A percentile compares a stretch with the other conserved stretches of the same genome.
Evolutionary conservation across 2,797 vertebrate genomes (phyloP).

Genomic region (Furcifer pardalis): DNA sequence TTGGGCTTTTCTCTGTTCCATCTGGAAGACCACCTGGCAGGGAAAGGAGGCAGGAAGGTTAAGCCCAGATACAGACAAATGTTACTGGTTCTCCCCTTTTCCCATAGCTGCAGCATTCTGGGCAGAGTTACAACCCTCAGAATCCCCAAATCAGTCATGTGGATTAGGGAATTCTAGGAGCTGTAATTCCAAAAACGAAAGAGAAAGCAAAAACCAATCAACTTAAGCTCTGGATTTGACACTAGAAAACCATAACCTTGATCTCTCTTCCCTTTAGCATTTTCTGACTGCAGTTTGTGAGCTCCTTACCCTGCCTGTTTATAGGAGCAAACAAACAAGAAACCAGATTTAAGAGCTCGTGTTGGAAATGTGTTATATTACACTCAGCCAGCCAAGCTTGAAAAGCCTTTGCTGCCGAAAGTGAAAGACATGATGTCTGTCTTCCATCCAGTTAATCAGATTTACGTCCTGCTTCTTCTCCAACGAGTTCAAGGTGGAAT

Average conservation of each 20-base stretch:
- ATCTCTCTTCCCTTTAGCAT: neutral
- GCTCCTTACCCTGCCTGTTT: neutral
- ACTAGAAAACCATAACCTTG: too few species aligned
- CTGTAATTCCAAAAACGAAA: neutral
- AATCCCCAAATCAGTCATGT: too few species aligned
- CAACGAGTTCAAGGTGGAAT: too few species aligned
- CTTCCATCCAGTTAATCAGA: too few species aligned
- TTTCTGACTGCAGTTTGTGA: neutral
- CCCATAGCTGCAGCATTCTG: too few species aligned
- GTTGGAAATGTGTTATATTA: neutral
- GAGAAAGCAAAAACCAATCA: too few species aligned
- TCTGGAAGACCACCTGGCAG: slow-evolving; percentile 85
- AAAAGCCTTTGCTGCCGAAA: neutral
- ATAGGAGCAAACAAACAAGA: neutral
- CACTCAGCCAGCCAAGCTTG: neutral
- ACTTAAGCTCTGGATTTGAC: neutral
- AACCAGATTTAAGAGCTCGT: neutral
- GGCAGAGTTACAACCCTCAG: neutral
- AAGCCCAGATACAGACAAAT: neutral
- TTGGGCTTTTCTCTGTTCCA: slow-evolving; percentile 87
- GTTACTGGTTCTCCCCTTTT: too few species aligned
- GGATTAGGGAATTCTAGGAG: neutral
- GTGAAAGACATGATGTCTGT: neutral
- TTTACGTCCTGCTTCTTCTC: too few species aligned
- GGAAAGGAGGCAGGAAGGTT: neutral